Percentiles rank a stretch among this genome's conserved stretches.
Conservation (phyloP, 1,140 invertebrate species). For the Bombus huntii region DNA sequence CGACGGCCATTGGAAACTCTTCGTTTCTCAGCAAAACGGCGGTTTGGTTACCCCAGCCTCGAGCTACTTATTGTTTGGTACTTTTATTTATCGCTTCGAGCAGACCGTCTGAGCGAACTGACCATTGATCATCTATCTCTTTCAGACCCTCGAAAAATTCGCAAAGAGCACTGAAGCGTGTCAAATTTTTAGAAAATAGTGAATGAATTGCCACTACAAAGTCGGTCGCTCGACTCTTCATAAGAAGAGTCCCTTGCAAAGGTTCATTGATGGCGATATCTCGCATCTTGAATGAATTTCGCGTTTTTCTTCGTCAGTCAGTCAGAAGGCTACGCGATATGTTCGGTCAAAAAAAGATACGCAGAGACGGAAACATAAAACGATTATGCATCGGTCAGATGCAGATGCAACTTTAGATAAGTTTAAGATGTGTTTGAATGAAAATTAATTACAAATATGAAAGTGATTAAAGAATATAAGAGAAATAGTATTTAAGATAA, state of each 20-base stretch:
- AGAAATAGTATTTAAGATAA: neutral
- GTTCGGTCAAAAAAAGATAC: constrained; percentile 56
- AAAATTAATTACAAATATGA: neutral
- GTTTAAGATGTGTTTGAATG: neutral
- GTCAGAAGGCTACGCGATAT: constrained; percentile 56
- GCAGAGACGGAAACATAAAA: constrained; percentile 41
- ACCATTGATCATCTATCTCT: constrained; percentile 35
- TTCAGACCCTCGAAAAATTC: constrained; percentile 67
- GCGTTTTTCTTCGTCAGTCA: neutral
- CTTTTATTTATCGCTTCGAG: constrained; percentile 36
- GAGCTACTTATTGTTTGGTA: constrained; percentile 13
- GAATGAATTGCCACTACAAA: constrained; percentile 77
- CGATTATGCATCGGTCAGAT: constrained; percentile 74
- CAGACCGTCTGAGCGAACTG: neutral
- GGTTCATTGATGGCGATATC: constrained; percentile 68
- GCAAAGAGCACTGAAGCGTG: constrained; percentile 68
- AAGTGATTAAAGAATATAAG: too few relatives aligned
- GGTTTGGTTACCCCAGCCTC: neutral
- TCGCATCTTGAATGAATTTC: constrained; percentile 71
- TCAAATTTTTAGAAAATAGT: constrained; percentile 74
- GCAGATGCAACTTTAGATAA: neutral
- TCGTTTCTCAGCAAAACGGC: neutral
- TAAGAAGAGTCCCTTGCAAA: constrained; percentile 51
- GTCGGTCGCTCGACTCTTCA: constrained; percentile 60
- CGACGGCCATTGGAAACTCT: neutral